Evolutionary conservation across 2,113 vertebrate genomes (phyloP), one percentile per base, ranked within the genome.

Genomic region (Porphyrio hochstetteri): DNA sequence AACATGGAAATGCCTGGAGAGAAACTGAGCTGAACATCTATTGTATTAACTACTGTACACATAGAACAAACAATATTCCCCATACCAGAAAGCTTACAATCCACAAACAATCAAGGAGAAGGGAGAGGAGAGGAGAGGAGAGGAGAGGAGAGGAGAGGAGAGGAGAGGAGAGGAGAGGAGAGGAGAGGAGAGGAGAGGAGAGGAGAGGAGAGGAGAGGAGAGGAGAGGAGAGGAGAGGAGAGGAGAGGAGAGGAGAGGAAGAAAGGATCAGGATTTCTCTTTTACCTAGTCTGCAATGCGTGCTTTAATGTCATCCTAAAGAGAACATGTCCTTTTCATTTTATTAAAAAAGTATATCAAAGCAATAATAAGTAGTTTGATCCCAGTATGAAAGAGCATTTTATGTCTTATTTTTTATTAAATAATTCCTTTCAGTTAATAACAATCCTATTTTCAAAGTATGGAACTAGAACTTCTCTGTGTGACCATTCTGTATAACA

Each of bases 331-430:
- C 10, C 3, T 95, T 90, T 78, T 40, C 16, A 69, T 88, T 96
- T 90, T 75, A 86, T 86, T 93, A 10, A 88, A 83, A 71, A 90
- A 72, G 31, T 61, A 64, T 57, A 83, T 92, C 90, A 93, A 94
- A 93, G 86, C 16, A 92, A 75, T 70, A 86, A 67, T 56, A 17
- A 78, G 8, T 53, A 82, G 57, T 88, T 94, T 93, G 88, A 96
- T 94, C 77, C 20, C 33, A 79, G 38, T 50, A 55, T 61, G 77
- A 77, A 27, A 85, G 33, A 92, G 88, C 5, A 63, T 71, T 88
- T 96, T 83, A 19, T 13, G 17, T 78, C 29, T 74, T 74, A 25
- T 50, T 88, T 92, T 84, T 65, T 79, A 72, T 63, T 76, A 89
- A 95, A 76, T 56, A 92, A 70, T 50, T 17, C 29, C 31, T 89